Evolutionary conservation across 2,113 vertebrate genomes (phyloP), one percentile per base, ranked within the genome.

Genomic region (Mionectes macconnelli): DNA sequence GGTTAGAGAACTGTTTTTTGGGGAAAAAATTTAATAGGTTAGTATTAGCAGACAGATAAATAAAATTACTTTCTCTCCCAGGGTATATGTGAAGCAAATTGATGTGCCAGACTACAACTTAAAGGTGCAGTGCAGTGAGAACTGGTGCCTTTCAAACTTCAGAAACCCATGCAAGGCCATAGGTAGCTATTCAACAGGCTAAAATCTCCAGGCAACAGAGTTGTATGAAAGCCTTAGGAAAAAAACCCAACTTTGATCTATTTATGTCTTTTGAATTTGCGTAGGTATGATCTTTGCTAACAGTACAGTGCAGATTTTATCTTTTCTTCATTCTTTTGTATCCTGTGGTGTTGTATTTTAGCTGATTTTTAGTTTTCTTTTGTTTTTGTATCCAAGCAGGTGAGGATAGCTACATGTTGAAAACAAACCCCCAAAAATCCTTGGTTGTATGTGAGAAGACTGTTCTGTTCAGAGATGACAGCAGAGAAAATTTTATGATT

Each of bases 11-110:
- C 40, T 33, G 24, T 10, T 57, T 89, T 91, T 80, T 20, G 23
- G 53, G 37, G 40, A 82, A 72, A 94, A 88, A 96, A 95, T 79
- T 76, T 93, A 75, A 87, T 76, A 69, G 64, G 10, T 74, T 93
- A 49, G 78, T 68, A 80, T 96, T 94, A 89, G 64, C 50, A 84
- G 80, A 70, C n/a, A 82, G 39, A 74, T 85, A 57, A 21, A 31
- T 45, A 86, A 89, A 91, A 89, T 64, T 24, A 27, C 35, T 72
- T 89, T 96, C 57, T 87, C 68, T 91, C 84, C n/a, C 60, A 87
- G 57, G n/a, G 28, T 79, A 92, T 90, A 64, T 4, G 1, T 68
- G 70, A 73, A 89, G 27, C 13, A 87, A 91, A 87, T 75, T 87
- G 60, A 42, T 84, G 86, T 62, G 59, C 31, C 35, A 63, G 67